Percentiles rank a stretch among this genome's conserved stretches.
Conservation (phyloP, 2,888 invertebrate species). For the Sepiola atlantica region DNA sequence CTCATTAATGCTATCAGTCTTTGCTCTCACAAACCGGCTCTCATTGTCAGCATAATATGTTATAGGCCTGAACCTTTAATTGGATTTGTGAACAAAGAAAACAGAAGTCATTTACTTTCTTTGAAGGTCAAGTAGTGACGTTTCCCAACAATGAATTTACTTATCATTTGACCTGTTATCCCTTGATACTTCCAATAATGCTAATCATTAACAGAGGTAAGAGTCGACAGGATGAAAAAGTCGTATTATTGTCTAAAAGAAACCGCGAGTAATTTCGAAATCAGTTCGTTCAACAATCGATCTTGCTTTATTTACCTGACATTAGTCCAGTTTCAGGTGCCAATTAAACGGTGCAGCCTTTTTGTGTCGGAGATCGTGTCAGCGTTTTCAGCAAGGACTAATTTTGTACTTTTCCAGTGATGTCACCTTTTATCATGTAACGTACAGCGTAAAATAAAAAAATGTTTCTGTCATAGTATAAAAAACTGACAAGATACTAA, state of each 20-base stretch:
- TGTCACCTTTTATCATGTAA: neutral
- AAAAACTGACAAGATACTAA: neutral
- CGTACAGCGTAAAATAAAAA: neutral
- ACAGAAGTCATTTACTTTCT: conserved; percentile 14
- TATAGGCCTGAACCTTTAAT: neutral
- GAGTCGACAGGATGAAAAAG: neutral
- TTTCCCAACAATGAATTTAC: neutral
- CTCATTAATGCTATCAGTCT: neutral
- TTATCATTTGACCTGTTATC: neutral
- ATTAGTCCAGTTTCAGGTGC: neutral
- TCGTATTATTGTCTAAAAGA: neutral
- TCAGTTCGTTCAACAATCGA: neutral
- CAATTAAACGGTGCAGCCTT: neutral
- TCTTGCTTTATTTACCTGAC: neutral
- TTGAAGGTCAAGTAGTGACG: neutral
- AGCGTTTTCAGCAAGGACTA: neutral
- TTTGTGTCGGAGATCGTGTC: neutral
- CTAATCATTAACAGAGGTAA: neutral
- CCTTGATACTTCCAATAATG: neutral
- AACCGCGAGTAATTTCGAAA: neutral
- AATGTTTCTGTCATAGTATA: neutral
- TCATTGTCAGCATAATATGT: neutral
- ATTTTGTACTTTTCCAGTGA: neutral
- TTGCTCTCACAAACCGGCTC: neutral
- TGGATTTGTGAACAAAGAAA: neutral